Evolutionary conservation across 2,113 vertebrate species (phyloP).

Genomic region (Halcyon senegalensis): DNA sequence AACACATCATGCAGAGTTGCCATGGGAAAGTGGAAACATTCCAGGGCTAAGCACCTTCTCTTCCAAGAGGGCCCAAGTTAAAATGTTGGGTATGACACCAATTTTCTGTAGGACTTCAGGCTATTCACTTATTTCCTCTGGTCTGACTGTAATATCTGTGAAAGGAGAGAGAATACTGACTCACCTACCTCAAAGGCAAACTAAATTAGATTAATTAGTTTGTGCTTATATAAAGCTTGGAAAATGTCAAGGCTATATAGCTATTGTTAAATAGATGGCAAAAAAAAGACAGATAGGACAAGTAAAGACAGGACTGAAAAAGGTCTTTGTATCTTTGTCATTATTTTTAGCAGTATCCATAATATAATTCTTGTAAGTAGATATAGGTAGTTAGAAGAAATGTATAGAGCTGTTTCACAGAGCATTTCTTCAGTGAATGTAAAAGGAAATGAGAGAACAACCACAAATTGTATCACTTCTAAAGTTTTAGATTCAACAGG

Average conservation of each 20-base stretch:
- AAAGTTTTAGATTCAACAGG: not conserved
- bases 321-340: not conserved
- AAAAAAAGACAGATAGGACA: conserved; percentile 20
- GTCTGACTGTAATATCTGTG: conserved; percentile 13
- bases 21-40: conserved; percentile 8
- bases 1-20: not conserved
- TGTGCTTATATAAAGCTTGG: conserved; percentile 46
- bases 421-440: not conserved
- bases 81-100: conserved; percentile 48
- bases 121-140: conserved; percentile 33
- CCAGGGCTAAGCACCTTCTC: not conserved
- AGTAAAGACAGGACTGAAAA: conserved; percentile 1
- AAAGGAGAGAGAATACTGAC: conserved; percentile 43
- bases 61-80: not conserved
- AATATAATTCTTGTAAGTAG: not conserved
- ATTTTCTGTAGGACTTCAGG: conserved; percentile 58
- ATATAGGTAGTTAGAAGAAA: not conserved
- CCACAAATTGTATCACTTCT: not conserved
- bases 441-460: not conserved
- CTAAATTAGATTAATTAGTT: conserved; percentile 67
- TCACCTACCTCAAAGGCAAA: conserved; percentile 63
- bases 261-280: conserved; percentile 61
- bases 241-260: conserved; percentile 67
- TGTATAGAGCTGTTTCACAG: not conserved
- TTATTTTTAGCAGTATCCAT: not conserved